These are phyloP conservation scores for Phymastichus coffea DNA, from an alignment of 1,140 invertebrate genomes.

Conservation along the genomic window DNA sequence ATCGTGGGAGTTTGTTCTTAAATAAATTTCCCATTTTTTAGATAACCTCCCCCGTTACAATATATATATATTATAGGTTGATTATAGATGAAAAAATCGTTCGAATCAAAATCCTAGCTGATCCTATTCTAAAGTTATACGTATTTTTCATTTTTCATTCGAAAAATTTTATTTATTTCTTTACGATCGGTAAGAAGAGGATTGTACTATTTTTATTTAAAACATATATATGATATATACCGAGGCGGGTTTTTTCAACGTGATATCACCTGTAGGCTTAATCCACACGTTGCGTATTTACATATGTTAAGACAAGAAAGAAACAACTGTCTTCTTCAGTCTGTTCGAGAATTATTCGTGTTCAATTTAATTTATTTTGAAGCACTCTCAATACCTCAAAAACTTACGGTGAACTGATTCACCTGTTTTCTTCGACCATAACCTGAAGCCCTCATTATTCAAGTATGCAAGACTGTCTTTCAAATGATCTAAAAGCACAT, in stretches of 20 bases:
- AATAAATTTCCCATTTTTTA: no score
- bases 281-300: neutral
- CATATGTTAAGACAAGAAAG: neutral
- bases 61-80: no score
- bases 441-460: neutral
- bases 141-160: no score
- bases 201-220: no score
- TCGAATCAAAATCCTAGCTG: no score
- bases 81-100: no score
- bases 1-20: no score
- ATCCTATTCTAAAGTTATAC: no score
- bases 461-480: neutral
- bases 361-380: neutral
- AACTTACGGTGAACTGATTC: slow-evolving; percentile 8
- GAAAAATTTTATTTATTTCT: no score
- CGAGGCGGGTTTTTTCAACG: neutral
- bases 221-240: neutral
- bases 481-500: neutral
- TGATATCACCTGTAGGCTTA: neutral
- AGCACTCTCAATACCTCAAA: neutral
- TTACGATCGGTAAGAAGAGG: no score
- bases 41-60: no score
- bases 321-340: neutral
- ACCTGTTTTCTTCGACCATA: slow-evolving; percentile 14
- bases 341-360: neutral